These are phyloP conservation scores for Siniperca chuatsi DNA, from an alignment of 2,113 vertebrate species.

Conservation along the genomic window DNA sequence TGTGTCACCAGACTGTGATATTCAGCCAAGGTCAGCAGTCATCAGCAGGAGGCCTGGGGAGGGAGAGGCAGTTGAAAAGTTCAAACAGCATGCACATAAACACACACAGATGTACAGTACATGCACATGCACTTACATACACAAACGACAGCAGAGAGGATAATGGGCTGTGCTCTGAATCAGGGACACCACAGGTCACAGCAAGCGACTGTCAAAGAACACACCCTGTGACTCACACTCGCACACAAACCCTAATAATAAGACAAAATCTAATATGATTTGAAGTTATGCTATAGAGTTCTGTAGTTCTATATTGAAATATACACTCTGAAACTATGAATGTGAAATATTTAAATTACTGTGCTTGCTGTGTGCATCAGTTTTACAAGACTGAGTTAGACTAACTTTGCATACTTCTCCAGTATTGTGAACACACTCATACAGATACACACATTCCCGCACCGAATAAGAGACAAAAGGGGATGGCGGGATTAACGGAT, in stretches of 20 bases:
- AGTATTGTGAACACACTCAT: constrained; percentile 38
- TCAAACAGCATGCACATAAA: constrained; percentile 65
- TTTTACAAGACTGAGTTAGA: constrained; percentile 52
- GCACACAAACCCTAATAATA: constrained; percentile 40
- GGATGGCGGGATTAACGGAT: constrained; percentile 84
- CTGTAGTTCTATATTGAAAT: constrained; percentile 29
- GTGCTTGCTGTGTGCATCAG: constrained; percentile 45
- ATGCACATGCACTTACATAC: constrained; percentile 36
- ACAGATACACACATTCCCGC: constrained; percentile 38
- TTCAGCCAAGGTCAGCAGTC: constrained; percentile 79
- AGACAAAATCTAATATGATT: constrained; percentile 51
- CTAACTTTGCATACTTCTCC: constrained; percentile 64
- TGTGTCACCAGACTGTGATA: constrained; percentile 63
- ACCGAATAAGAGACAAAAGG: constrained; percentile 64
- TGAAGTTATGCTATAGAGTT: constrained; percentile 24
- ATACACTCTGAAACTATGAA: constrained; percentile 50
- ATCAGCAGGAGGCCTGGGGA: constrained; percentile 68
- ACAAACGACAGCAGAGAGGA: constrained; percentile 22
- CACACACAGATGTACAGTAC: constrained; percentile 31
- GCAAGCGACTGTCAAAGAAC: constrained; percentile 51
- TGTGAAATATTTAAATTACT: constrained; percentile 61
- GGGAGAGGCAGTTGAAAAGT: constrained; percentile 76
- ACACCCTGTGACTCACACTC: constrained; percentile 31
- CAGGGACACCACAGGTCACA: constrained; percentile 52
- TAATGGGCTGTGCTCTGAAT: constrained; percentile 52